Evolutionary conservation across 2,113 vertebrate species (phyloP).

Genomic region (Daubentonia madagascariensis): DNA sequence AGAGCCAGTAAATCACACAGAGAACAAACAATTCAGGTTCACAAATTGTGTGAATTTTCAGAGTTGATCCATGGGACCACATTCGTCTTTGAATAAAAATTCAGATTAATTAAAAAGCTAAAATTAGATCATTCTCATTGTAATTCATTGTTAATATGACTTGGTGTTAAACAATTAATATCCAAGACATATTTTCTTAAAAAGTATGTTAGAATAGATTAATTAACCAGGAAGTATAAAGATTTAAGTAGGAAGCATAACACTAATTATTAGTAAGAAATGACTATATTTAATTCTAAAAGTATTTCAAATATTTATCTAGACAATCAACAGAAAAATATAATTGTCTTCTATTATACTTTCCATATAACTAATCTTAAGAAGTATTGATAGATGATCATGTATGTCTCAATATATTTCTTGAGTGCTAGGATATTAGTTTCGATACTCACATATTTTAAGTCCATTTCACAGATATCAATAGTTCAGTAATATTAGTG

Average conservation of each 20-base stretch:
- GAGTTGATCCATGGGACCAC: background rate
- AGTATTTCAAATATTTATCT: background rate
- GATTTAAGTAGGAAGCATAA: background rate
- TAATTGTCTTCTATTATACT: background rate
- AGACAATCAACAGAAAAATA: background rate
- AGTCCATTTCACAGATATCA: background rate
- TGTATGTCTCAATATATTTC: background rate
- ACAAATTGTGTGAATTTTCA: background rate
- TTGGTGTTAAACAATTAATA: background rate
- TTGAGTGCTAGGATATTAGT: background rate
- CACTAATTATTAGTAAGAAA: background rate
- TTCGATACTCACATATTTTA: background rate
- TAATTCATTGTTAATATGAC: background rate
- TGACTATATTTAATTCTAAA: background rate
- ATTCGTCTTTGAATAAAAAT: background rate
- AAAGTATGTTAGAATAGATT: background rate
- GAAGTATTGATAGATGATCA: background rate
- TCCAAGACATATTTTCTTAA: background rate
- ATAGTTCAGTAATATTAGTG: background rate
- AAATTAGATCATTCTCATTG: background rate
- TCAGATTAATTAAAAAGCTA: background rate
- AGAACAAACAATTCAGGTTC: conserved; percentile 9
- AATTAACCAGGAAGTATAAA: background rate
- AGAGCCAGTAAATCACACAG: background rate
- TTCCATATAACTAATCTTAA: background rate